Conservation (phyloP, 2,888 invertebrate species). For the Halictus quadricinctus region DNA sequence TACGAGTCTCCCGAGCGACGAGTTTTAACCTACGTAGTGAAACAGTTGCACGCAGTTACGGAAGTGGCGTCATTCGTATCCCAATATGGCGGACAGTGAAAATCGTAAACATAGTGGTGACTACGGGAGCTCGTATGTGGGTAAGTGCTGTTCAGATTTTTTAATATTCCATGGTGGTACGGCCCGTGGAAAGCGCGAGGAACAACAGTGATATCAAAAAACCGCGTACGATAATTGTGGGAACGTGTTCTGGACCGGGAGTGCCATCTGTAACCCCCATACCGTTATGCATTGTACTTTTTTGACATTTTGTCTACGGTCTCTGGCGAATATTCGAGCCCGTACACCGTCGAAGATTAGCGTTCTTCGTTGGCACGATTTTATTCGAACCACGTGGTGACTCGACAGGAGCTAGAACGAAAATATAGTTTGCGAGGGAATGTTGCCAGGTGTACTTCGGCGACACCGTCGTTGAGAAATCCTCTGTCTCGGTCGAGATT, state of each 20-base stretch:
- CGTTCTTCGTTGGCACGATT: neutral
- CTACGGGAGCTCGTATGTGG: slow-evolving; percentile 79
- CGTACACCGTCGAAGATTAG: neutral
- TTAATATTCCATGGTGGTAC: neutral
- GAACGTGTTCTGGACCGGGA: slow-evolving; percentile 22
- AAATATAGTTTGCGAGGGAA: slow-evolving; percentile 18
- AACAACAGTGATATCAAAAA: slow-evolving; percentile 6
- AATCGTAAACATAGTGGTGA: slow-evolving; percentile 84
- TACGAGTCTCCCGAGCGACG: slow-evolving; percentile 34
- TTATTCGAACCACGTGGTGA: slow-evolving; percentile 29
- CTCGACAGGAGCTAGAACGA: neutral
- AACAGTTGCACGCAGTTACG: slow-evolving; percentile 72
- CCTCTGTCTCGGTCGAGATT: slow-evolving; percentile 20
- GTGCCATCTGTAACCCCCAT: slow-evolving; percentile 69
- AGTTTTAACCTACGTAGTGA: slow-evolving; percentile 67
- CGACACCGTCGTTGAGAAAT: slow-evolving; percentile 26
- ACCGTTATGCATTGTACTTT: slow-evolving; percentile 49
- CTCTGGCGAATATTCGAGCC: neutral
- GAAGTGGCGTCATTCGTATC: slow-evolving; percentile 77
- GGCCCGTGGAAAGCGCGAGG: neutral
- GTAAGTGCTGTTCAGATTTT: slow-evolving; percentile 74
- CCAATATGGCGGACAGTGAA: slow-evolving; percentile 83
- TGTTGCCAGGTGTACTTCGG: slow-evolving; percentile 21
- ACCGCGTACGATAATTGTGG: neutral
- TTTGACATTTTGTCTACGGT: slow-evolving; percentile 57